Evolutionary conservation across 1,140 invertebrate genomes (phyloP).

Genomic region (Ips nitidus): DNA sequence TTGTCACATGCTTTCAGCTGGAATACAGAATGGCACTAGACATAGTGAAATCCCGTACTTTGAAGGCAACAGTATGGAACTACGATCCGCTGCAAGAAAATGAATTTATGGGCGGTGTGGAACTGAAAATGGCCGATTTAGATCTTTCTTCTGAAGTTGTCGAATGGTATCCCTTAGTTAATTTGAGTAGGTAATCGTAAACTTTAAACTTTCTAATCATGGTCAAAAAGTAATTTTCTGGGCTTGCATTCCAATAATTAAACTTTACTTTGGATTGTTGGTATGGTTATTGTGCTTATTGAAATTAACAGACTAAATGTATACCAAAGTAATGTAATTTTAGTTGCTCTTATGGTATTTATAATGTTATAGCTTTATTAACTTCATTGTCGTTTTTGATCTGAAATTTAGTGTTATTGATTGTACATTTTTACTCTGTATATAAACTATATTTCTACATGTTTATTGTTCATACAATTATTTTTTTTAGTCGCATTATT

Average conservation of each 20-base stretch:
- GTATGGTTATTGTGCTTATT: background rate
- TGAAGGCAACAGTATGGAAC: constrained; percentile 94
- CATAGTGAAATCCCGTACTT: constrained; percentile 68
- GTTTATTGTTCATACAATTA: no score
- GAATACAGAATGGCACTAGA: constrained; percentile 86
- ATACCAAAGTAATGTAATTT: constrained; percentile 23
- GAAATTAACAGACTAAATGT: constrained; percentile 1
- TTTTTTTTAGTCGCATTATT: no score
- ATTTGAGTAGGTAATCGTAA: constrained; percentile 52
- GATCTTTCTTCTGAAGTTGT: constrained; percentile 75
- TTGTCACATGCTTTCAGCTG: constrained; percentile 58
- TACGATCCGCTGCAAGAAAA: constrained; percentile 95
- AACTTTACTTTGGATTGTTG: no score
- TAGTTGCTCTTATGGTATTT: constrained; percentile 6
- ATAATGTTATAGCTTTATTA: constrained; percentile 1
- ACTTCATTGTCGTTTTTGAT: no score
- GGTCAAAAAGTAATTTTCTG: background rate
- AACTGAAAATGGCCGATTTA: constrained; percentile 70
- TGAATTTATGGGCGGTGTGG: constrained; percentile 88
- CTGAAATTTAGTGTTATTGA: no score
- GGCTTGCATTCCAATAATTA: background rate
- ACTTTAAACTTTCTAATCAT: background rate
- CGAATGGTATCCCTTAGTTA: constrained; percentile 76
- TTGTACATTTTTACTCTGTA: no score
- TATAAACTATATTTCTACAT: no score